Evolutionary conservation across 2,888 invertebrate genomes (phyloP), one percentile per base, ranked within the genome.

Genomic region (Epicampocera succincta): DNA sequence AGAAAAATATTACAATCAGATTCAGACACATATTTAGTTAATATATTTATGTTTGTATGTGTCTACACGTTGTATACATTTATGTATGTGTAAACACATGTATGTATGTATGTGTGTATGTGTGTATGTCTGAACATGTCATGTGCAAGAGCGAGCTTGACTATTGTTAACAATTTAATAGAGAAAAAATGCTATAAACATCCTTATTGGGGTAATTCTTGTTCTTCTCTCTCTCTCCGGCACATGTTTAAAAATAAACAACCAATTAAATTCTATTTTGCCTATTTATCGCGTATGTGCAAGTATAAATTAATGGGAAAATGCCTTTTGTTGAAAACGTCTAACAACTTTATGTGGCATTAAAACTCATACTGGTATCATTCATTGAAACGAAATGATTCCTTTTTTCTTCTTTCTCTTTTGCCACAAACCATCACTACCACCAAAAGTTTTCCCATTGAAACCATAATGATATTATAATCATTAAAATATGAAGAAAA

Each of bases 231-330:
- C 17, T 21, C 56, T n/a, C n/a, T n/a, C n/a, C n/a, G 21, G 56
- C 63, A 65, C 12, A 54, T 33, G 46, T 48, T 58, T 15, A 38
- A 33, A 65, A 63, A 21, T 60, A 15, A 61, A 52, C 68, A 69
- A 46, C 38, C 76, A 76, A 76, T 76, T 76, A 76, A 61, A 69
- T 69, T 68, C 29, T n/a, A 61, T 52, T 52, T 76, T 60, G 54
- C 42, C 19, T 50, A 21, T 33, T 60, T 58, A 48, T 40, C 9
- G 38, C n/a, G 15, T 29, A 46, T 38, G 17, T 25, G 50, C 6
- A 40, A 33, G 48, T 29, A 52, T n/a, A 15, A n/a, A 25, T 17
- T 17, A 19, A 56, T 29, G 19, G 9, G 19, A 29, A 38, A 19
- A 17, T 19, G 13, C 15, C 12, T 17, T 54, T 38, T 11, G 33